Percentiles rank a stretch among this genome's conserved stretches.
These are phyloP conservation scores for Pardosa pseudoannulata DNA, from an alignment of 2,888 invertebrate species.

Conservation along the genomic window DNA sequence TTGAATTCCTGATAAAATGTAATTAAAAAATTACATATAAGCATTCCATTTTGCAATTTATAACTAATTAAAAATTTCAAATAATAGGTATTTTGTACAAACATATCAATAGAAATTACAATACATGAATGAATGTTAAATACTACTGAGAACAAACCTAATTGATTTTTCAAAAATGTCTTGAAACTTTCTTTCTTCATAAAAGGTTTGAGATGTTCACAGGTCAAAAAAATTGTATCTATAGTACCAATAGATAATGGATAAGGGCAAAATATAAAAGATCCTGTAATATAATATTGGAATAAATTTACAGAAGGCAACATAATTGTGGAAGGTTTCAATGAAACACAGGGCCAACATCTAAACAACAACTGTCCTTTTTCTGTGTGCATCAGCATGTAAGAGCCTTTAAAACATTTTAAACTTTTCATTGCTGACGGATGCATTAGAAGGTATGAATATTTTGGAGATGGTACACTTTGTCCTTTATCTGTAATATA, in stretches of 20 bases:
- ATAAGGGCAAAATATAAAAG: background rate
- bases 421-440: slow-evolving; percentile 6
- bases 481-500: too few species aligned
- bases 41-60: too few species aligned
- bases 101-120: too few species aligned
- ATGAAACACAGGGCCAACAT: background rate
- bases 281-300: background rate
- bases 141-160: slow-evolving; percentile 42
- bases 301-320: slow-evolving; percentile 20
- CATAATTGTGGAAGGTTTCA: background rate
- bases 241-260: background rate
- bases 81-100: too few species aligned
- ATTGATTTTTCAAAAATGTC: background rate
- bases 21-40: too few species aligned
- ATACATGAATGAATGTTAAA: too few species aligned
- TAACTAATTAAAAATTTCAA: too few species aligned
- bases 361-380: slow-evolving; percentile 27
- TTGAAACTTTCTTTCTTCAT: slow-evolving; percentile 11
- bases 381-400: background rate
- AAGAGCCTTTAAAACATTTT: slow-evolving; percentile 16
- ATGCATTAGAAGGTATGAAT: too few species aligned
- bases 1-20: too few species aligned
- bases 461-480: too few species aligned
- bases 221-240: slow-evolving; percentile 16
- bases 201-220: background rate